Base-by-base conservation (phyloP, 2,888 invertebrate species). In the Euzophera pinguis region DNA sequence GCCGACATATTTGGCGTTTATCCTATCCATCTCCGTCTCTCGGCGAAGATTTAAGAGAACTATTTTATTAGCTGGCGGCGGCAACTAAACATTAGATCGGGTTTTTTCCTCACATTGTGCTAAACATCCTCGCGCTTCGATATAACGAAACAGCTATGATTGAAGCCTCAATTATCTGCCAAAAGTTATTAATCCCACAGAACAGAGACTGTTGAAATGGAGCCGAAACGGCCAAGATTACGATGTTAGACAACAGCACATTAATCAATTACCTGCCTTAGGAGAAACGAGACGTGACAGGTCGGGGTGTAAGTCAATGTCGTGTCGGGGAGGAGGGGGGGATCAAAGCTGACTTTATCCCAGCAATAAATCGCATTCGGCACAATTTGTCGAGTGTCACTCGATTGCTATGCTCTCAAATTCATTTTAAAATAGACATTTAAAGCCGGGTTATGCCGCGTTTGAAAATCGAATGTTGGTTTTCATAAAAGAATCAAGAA, bases 281-380 rank as follows among this genome's bases (percentile, higher is more conserved):
- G 22, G 29, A 13, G 22, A 4, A 29, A 45, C 14, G 38, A 38
- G 61, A 61, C 61, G 61, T 72, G 68, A 73, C 70, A 63, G 64
- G 66, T 66, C 58, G 56, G 53, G 55, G 56, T 62, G 66, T 71
- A 63, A 54, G 67, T 71, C 69, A 67, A 63, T 58, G 69, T 63
- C 64, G 55, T 38, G 42, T 41, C 58, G 51, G 53, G 53, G 38
- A 56, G 38, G 57, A 58, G 56, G 55, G 58, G 63, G 53, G 64
- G 62, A 58, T 60, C 63, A 52, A 62, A 61, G 61, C 62, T 59
- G 63, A 61, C 63, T 67, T 70, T 67, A 73, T 67, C 62, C 61
- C 53, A 55, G 63, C 69, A 65, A 76, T 76, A 74, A 72, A 78
- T 78, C 71, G 71, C 67, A 73, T 68, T 69, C 59, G 65, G 53